Evolutionary conservation across 2,888 invertebrate species (phyloP), one percentile per base, ranked within the genome.

Genomic region (Disparrhopalites patrizii): DNA sequence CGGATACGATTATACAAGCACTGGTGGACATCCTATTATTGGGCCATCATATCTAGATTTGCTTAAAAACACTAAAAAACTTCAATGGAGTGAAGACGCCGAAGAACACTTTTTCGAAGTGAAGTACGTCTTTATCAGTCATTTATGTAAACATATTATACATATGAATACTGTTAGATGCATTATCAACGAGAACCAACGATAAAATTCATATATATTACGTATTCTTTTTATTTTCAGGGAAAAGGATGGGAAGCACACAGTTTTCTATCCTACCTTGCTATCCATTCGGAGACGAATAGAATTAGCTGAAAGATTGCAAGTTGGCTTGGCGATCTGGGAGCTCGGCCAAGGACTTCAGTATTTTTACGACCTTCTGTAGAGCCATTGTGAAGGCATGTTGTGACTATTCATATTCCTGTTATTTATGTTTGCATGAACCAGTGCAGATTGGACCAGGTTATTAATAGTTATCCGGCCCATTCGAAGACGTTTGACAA

Each of bases 331-430:
- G 51, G 89, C 94, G 0, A 87, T 97, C 76, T 96, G 96, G 96
- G 96, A 97, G 78, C 80, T 95, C n/a, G 96, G 96, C 0, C 96
- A 97, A 81, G 96, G 96, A 25, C 81, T 96, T 20, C 89, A 93
- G 80, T 96, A 92, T 79, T 96, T 96, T 80, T 96, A 93, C 79
- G 95, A 96, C 82, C 82, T 91, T 68, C 82, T 91, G 72, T 91
- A 82, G 51, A 58, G 4, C 18, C 15, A 40, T 10, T 36, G 15
- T 10, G 36, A 36, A 36, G n/a, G n/a, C n/a, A n/a, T n/a, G n/a
- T n/a, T n/a, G n/a, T n/a, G n/a, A n/a, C n/a, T n/a, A n/a, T n/a
- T n/a, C n/a, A n/a, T n/a, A n/a, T n/a, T n/a, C n/a, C n/a, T n/a
- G n/a, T n/a, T n/a, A n/a, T n/a, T n/a, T n/a, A n/a, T n/a, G n/a